Conservation (phyloP, 2,888 invertebrate genomes). For the Ectemnius cavifrons region DNA sequence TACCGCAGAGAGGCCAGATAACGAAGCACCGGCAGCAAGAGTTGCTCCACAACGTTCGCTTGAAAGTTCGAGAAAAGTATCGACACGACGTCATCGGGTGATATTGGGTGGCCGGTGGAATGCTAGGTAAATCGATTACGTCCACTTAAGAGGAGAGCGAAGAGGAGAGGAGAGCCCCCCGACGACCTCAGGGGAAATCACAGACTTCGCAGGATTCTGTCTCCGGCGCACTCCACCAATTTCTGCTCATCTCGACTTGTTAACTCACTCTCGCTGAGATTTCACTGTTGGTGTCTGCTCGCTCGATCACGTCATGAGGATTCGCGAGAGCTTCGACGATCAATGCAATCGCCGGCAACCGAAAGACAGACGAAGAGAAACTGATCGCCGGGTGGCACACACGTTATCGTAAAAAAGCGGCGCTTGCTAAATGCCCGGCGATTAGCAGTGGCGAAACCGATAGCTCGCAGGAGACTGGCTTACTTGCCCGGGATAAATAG, state of each 20-base stretch:
- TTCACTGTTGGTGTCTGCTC: too few relatives aligned
- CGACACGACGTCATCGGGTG: conserved; percentile 43
- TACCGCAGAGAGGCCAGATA: conserved; percentile 28
- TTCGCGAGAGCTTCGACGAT: too few relatives aligned
- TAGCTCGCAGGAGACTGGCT: too few relatives aligned
- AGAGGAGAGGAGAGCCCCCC: conserved; percentile 25
- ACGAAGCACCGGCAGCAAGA: conserved; percentile 30
- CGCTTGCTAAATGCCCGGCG: too few relatives aligned
- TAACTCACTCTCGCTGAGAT: neutral
- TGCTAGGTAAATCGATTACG: conserved; percentile 51
- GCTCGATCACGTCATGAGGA: too few relatives aligned
- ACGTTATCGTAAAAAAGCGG: too few relatives aligned
- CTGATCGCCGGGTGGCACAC: too few relatives aligned
- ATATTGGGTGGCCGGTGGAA: conserved; percentile 20
- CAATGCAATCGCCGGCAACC: too few relatives aligned
- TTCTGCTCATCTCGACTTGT: neutral
- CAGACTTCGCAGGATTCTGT: neutral
- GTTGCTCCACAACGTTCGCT: conserved; percentile 19
- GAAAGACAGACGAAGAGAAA: too few relatives aligned
- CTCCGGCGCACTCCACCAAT: neutral
- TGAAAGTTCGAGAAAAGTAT: conserved; percentile 13
- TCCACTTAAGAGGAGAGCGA: conserved; percentile 43
- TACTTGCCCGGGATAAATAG: too few relatives aligned
- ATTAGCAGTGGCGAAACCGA: too few relatives aligned
- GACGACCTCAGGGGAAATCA: conserved; percentile 32